These are phyloP conservation scores for Hestina assimilis DNA, from an alignment of 1,140 invertebrate genomes.

Conservation along the genomic window DNA sequence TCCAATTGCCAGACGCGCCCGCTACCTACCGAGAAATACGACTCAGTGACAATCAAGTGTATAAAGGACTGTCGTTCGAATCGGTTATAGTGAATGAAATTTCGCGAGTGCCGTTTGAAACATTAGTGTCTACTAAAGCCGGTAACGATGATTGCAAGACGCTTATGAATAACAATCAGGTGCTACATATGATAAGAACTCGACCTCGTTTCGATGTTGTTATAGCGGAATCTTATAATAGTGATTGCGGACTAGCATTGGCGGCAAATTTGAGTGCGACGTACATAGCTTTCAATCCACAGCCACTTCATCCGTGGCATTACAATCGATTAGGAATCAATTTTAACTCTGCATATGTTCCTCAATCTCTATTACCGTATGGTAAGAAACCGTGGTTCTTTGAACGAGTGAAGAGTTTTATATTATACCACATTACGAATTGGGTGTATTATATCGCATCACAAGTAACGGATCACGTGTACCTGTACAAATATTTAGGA, in stretches of 20 bases:
- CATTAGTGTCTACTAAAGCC: constrained; percentile 65
- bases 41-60: constrained; percentile 62
- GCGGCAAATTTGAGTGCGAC: constrained; percentile 79
- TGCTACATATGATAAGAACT: constrained; percentile 74
- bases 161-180: constrained; percentile 71
- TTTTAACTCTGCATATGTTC: constrained; percentile 79
- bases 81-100: constrained; percentile 67
- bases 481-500: constrained; percentile 79
- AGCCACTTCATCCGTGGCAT: constrained; percentile 81
- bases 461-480: constrained; percentile 77
- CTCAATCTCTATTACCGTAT: constrained; percentile 71
- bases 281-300: constrained; percentile 79
- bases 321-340: constrained; percentile 77
- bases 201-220: constrained; percentile 80
- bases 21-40: constrained; percentile 80
- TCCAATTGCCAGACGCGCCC: constrained; percentile 73
- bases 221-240: constrained; percentile 81
- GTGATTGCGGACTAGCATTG: constrained; percentile 81
- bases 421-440: constrained; percentile 72
- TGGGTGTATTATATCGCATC: constrained; percentile 71
- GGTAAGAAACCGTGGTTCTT: constrained; percentile 79
- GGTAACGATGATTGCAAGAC: constrained; percentile 77
- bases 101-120: constrained; percentile 67
- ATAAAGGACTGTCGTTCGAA: constrained; percentile 65
- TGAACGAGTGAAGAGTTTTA: constrained; percentile 77